Evolutionary conservation across 2,113 vertebrate species (phyloP), one percentile per base, ranked within the genome.

Genomic region (Tenebrosternarchus preto): DNA sequence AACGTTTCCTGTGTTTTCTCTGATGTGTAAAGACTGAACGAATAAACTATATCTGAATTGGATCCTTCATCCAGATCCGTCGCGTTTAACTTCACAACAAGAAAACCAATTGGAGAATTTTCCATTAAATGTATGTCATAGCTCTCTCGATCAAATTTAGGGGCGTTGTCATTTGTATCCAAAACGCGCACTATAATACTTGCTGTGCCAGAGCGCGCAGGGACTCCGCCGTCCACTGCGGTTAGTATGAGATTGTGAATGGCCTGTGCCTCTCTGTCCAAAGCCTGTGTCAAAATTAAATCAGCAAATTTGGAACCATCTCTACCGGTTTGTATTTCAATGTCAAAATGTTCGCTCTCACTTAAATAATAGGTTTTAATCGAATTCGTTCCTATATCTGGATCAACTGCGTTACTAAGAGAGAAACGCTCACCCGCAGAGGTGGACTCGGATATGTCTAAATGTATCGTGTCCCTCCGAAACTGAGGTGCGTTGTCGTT

Each of bases 121-220:
- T 92, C 91, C 27, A 85, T 84, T 0, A 92, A 59, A 53, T 85
- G 86, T 0, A 92, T 59, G 9, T 22, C 60, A n/a, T 88, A 89
- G 4, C 5, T 79, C 0, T 61, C 55, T 22, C 83, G 63, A 4
- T 90, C 83, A 86, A 92, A 92, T 0, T 19, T 17, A 22, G 91
- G 91, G 12, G 90, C 68, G n/a, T 92, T 92, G n/a, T 92, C 91
- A 43, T 92, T 92, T 0, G 86, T 89, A 7, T 92, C 91, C 0
- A 88, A 63, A 3, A 92, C 90, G 12, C 11, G 84, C 8, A 92
- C 90, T 33, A 87, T 85, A 4, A 92, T 87, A 20, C 74, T 89
- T 5, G 86, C 90, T 4, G 90, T 90, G 0, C 91, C 89, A 2
- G 91, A 90, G 0, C 89, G 90, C 16, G 88, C 66, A 0, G 92